Evolutionary conservation across 2,797 vertebrate genomes (phyloP), one percentile per base, ranked within the genome.

Genomic region (Protosalanx chinensis): DNA sequence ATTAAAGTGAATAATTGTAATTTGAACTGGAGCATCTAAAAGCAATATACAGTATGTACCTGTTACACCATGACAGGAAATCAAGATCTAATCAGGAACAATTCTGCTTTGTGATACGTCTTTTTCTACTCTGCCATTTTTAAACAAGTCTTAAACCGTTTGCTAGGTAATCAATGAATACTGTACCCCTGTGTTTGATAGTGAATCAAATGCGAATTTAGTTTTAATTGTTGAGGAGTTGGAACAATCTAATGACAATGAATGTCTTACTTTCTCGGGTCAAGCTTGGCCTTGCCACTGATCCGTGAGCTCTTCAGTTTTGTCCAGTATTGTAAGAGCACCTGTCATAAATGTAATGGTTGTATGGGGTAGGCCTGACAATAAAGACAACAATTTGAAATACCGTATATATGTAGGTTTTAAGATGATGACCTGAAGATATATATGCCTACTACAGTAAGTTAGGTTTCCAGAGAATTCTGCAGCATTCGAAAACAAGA

Each of bases 41-140:
- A 90, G 92, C 91, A 93, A 93, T 92, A 93, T 86, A n/a, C n/a
- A n/a, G n/a, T n/a, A 89, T 88, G 85, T 88, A 86, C 83, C 86
- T 88, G 83, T 81, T 78, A 82, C 87, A 85, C 89, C 86, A 88
- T 82, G 80, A 91, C 88, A 87, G 87, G 85, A 89, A 87, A 85
- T 90, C 84, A 79, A 87, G 83, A 88, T 82, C 84, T 91, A 91
- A 89, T 94, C 93, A 94, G 93, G 92, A 93, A 93, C 88, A 88
- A 79, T 87, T 89, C 91, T 88, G 88, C 91, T 93, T 87, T 93
- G 87, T 92, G 84, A 90, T 91, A 90, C 84, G 84, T 83, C 90
- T 88, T 89, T 91, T 93, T 89, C 87, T 93, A 93, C 90, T 92
- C 90, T 91, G 88, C 89, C 89, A 88, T 94, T 94, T 93, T 81